These are phyloP conservation scores for human DNA, from an alignment of 2,113 vertebrate species.

Conservation along the genomic window GRCh38 chr6:115898001-115898500, in stretches of 20 bases:
- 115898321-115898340: neutral
- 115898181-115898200: neutral
- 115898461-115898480: neutral
- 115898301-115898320: neutral
- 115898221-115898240: neutral
- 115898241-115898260: neutral
- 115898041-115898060: neutral
- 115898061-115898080: neutral
- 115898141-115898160: neutral
- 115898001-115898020: neutral
- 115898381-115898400: neutral
- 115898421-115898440: neutral
- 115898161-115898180: neutral
- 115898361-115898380: neutral
- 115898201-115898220: neutral
- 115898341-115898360: neutral
- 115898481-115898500: neutral
- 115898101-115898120: neutral
- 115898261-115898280: neutral
- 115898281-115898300: neutral
- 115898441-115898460: neutral
- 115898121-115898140: neutral
- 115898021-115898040: neutral
- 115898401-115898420: neutral
- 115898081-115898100: neutral